Base-by-base conservation (phyloP, 2,888 invertebrate genomes). In the Sarcophaga rosellei region DNA sequence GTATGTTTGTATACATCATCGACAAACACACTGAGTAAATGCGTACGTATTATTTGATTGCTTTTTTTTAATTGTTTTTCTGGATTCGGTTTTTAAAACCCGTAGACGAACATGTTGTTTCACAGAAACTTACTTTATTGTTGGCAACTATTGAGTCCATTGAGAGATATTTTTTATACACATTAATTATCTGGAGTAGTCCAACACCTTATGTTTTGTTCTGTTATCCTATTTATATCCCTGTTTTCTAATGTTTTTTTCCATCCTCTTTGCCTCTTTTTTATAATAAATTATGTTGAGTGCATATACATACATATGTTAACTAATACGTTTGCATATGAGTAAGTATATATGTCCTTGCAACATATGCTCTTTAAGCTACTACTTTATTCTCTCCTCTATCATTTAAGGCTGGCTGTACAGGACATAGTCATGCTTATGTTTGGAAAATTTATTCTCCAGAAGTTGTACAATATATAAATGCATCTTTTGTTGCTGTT, bases 181-280 rank as follows among this genome's bases (percentile, higher is more conserved):
- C 74, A 85, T 85, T 85, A 85, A 85, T 85, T 85, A 77, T 81
- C 77, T 81, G 47, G 25, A 85, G 85, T 77, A 81, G 72, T 66
- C 21, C 45, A 85, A 78, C 81, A 85, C 84, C 76, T 84, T 59
- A 1, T 53, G 53, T 17, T 53, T 4, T 15, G 53, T 53, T 53
- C 21, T 72, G 20, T 72, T 25, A 35, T 70, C 6, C 35, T 66
- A 21, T 57, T 57, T 53, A 23, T 75, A 45, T 12, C 12, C 12
- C 12, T 23, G 45, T 35, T 62, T 35, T 53, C 11, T 23, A 25
- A 23, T 35, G 15, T 45, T 57, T 8, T 75, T 10, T 10, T 35
- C 1, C 8, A 35, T n/a, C 10, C 69, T 45, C 68, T 23, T 63
- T 35, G 23, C 12, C 5, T 44, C 68, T 62, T 57, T 23, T 65